These are phyloP conservation scores for Epinotia nisella DNA, from an alignment of 2,888 invertebrate genomes.

Conservation along the genomic window DNA sequence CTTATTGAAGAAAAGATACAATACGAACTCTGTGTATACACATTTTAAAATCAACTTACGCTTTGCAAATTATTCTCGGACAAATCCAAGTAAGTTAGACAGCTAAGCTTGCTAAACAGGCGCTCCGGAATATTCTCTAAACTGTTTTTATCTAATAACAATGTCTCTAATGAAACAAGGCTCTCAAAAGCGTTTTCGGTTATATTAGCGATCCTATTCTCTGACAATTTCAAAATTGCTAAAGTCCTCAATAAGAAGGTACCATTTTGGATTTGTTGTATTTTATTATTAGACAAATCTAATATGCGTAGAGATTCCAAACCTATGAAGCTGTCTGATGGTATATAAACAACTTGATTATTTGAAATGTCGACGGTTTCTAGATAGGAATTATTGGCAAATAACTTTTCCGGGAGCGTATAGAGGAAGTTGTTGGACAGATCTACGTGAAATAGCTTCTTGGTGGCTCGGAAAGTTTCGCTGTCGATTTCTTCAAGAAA, in stretches of 20 bases:
- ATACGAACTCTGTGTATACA: background rate
- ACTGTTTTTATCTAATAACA: constrained; percentile 84
- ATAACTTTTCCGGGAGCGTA: constrained; percentile 83
- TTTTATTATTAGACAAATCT: constrained; percentile 88
- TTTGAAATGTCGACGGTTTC: constrained; percentile 87
- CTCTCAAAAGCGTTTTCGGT: constrained; percentile 83
- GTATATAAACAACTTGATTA: constrained; percentile 86
- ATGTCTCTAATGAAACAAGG: constrained; percentile 79
- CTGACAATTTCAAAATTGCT: constrained; percentile 87
- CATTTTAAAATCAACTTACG: constrained; percentile 60
- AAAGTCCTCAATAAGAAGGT: constrained; percentile 85
- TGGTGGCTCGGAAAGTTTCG: constrained; percentile 83
- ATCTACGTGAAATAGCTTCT: constrained; percentile 87
- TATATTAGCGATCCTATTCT: constrained; percentile 87
- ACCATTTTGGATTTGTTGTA: constrained; percentile 84
- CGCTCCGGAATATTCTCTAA: constrained; percentile 75
- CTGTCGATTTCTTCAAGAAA: constrained; percentile 86
- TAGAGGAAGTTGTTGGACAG: constrained; percentile 87
- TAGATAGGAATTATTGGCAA: constrained; percentile 84
- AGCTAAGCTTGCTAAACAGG: constrained; percentile 78
- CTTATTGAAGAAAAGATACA: background rate
- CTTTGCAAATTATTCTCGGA: constrained; percentile 82
- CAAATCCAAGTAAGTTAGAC: constrained; percentile 82
- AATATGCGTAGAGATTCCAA: constrained; percentile 86
- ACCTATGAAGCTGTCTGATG: constrained; percentile 84